Base-by-base conservation (phyloP, 2,797 vertebrate genomes). In the Ficedula albicollis region DNA sequence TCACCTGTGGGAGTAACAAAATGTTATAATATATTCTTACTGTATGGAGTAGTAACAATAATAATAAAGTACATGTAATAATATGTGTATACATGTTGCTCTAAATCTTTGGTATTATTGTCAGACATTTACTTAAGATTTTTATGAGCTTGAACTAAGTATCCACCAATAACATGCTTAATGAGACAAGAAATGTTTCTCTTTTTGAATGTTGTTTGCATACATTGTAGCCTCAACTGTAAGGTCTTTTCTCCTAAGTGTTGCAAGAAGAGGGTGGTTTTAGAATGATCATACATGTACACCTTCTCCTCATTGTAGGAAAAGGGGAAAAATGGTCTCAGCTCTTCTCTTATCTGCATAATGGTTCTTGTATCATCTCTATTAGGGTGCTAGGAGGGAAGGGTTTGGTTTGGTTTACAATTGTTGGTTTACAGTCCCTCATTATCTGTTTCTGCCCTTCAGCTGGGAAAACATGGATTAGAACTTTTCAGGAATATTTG, bases 241-340 rank as follows among this genome's bases (percentile, higher is more conserved):
- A n/a, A 59, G 9, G 8, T 70, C 16, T 58, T 83, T 73, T 55
- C n/a, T 89, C 29, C 18, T 13, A n/a, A 27, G 7, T 36, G 11
- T 56, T 72, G 15, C 36, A 89, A 48, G 32, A 41, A 60, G 29
- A 63, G 6, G 3, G 8, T 67, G 39, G 8, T 43, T 86, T 76
- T 51, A n/a, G 32, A n/a, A 44, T 2, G 0, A 13, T 44, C 8
- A 5, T 51, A 36, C 5, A 2, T 5, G 9, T 39, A 29, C 6
- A n/a, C 3, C 4, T 11, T 63, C 75, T 59, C 13, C 13, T 85
- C 9, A 6, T 5, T 10, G 2, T 3, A 51, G 17, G 13, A 59
- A 80, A 86, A 52, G 2, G 15, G 17, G 59, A 55, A 20, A 54
- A 67, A 67, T 74, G 1, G 5, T 32, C 36, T 78, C 48, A 70